Conservation (phyloP, 2,797 vertebrate species). For the Rhincodon typus region DNA sequence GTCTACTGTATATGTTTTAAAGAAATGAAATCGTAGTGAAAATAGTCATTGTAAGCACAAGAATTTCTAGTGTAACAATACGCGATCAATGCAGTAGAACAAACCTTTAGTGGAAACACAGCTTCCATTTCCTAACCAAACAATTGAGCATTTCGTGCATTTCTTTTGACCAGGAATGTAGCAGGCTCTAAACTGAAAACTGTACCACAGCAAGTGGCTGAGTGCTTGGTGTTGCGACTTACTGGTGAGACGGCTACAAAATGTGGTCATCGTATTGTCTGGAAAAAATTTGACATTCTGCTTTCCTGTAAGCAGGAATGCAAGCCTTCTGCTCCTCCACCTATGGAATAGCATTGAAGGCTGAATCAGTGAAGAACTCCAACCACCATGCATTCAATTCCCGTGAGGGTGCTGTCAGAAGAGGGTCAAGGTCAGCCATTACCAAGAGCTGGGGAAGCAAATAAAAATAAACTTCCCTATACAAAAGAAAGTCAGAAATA, state of each 20-base stretch:
- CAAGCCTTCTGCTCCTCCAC: neutral
- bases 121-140: neutral
- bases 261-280: neutral
- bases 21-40: neutral
- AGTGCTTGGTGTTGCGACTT: too few relatives aligned
- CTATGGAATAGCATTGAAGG: neutral
- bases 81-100: neutral
- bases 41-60: neutral
- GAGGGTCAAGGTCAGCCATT: neutral
- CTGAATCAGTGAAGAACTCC: conserved; percentile 1
- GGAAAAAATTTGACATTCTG: neutral
- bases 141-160: neutral
- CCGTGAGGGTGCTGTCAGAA: conserved; percentile 6
- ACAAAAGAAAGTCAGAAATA: conserved; percentile 26
- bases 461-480: conserved; percentile 23
- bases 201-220: neutral
- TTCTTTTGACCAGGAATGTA: neutral
- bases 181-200: neutral
- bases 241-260: neutral
- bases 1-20: neutral
- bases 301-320: neutral
- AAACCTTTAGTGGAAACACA: neutral
- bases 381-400: neutral
- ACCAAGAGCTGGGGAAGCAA: conserved; percentile 17
- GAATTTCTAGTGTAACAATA: neutral